Percentiles rank a stretch among this genome's conserved stretches.
These are phyloP conservation scores for Lithosia quadra DNA, from an alignment of 2,888 invertebrate species.

Conservation along the genomic window DNA sequence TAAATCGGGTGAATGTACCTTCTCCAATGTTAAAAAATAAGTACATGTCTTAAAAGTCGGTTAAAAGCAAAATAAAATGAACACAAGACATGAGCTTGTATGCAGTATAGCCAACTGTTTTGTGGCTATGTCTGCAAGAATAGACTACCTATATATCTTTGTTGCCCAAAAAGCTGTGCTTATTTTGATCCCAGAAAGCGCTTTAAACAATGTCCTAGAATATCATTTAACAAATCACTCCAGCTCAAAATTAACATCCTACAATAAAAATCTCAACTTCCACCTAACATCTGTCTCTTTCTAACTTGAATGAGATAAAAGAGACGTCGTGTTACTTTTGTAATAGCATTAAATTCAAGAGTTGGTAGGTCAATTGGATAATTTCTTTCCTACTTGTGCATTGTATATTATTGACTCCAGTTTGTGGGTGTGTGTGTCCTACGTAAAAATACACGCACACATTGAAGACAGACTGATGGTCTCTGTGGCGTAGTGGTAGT, in stretches of 20 bases:
- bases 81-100: not conserved
- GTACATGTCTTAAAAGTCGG: no score
- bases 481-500: no score
- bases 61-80: no score
- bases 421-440: not conserved
- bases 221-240: not conserved
- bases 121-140: not conserved
- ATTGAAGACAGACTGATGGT: not conserved
- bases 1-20: no score
- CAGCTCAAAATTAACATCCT: not conserved
- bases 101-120: not conserved
- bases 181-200: no score
- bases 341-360: slow-evolving; percentile 8
- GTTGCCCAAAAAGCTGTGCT: not conserved
- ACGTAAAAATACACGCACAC: not conserved
- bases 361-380: slow-evolving; percentile 23
- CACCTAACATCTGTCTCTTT: slow-evolving; percentile 1
- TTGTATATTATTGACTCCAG: not conserved
- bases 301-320: not conserved
- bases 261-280: not conserved
- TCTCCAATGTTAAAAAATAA: no score
- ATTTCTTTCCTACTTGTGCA: slow-evolving; percentile 6
- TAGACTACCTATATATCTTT: no score
- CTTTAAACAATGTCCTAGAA: not conserved
- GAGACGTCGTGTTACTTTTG: not conserved